Conservation (phyloP, 1,140 invertebrate genomes). For the Psix sp. region DNA sequence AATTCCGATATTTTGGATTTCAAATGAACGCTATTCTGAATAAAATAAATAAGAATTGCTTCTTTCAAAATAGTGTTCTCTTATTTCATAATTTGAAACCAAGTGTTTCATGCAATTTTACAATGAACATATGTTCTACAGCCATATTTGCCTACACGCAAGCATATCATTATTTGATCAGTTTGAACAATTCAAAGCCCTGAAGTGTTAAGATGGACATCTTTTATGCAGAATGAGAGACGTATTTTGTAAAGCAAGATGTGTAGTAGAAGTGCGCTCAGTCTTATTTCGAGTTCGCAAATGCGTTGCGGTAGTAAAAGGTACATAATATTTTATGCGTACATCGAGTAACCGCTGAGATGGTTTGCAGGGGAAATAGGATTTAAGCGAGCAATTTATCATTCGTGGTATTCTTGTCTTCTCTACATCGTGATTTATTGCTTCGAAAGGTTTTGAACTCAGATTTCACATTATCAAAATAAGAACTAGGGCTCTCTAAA, state of each 20-base stretch:
- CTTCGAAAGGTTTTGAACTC: conserved; percentile 46
- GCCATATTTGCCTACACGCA: neutral
- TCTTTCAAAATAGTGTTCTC: no score
- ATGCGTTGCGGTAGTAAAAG: conserved; percentile 27
- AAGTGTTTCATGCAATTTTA: no score
- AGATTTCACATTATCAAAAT: conserved; percentile 53
- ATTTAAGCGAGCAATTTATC: conserved; percentile 61
- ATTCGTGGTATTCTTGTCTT: conserved; percentile 53
- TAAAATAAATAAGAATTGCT: no score
- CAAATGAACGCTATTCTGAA: no score
- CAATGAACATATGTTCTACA: no score
- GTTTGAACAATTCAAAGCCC: conserved; percentile 1
- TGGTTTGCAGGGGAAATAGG: conserved; percentile 53
- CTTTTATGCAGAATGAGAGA: conserved; percentile 24
- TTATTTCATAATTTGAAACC: no score
- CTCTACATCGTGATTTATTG: conserved; percentile 43
- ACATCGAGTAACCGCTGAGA: conserved; percentile 52
- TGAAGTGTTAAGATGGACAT: conserved; percentile 16
- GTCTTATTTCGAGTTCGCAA: conserved; percentile 37
- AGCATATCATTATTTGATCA: conserved; percentile 11
- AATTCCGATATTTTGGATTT: no score
- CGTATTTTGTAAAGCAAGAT: conserved; percentile 14
- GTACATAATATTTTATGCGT: conserved; percentile 53
- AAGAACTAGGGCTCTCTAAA: conserved; percentile 1
- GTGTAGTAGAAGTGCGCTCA: conserved; percentile 19